Evolutionary conservation across 2,888 invertebrate species (phyloP), one percentile per base, ranked within the genome.

Genomic region (Allygus modestus): DNA sequence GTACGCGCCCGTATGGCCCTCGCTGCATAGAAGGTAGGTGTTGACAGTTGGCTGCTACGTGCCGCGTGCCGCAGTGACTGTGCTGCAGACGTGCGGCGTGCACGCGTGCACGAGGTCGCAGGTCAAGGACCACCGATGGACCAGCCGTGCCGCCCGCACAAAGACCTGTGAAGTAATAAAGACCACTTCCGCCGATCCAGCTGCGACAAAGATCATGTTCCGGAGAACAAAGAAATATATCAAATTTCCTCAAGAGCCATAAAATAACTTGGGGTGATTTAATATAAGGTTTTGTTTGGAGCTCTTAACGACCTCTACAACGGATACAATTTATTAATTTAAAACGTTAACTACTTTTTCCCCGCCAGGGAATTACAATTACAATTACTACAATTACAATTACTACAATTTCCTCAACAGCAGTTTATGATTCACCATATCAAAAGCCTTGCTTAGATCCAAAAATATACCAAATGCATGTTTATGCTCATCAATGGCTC

Each of bases 91-190:
- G n/a, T n/a, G 23, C 54, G 5, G 54, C 23, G 20, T 2, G 1
- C 46, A 46, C 15, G 28, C 61, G 26, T 61, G 61, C 20, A 20
- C 26, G 61, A 61, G 61, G 61, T 23, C 33, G 33, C 54, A 54
- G 69, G 69, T 69, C 69, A 69, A 69, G 69, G 69, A 69, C 69
- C 69, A 69, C 69, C 69, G 69, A 69, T 28, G 31, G 17, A 23
- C 31, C n/a, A 7, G 69, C 69, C 5, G 20, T 15, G 23, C 54
- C 61, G 5, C 61, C 61, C 5, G 28, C 61, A 11, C 69, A 69
- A 69, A 69, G 69, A 69, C 69, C 5, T 69, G 28, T 20, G 54
- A 54, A 54, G 20, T 23, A 23, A 54, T 54, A 54, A 46, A 46
- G 4, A n/a, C 54, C 23, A 54, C 51, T 51, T 51, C 51, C 51